Evolutionary conservation across 1,140 invertebrate species (phyloP), one percentile per base, ranked within the genome.

Genomic region (Tetragnatha versicolor): DNA sequence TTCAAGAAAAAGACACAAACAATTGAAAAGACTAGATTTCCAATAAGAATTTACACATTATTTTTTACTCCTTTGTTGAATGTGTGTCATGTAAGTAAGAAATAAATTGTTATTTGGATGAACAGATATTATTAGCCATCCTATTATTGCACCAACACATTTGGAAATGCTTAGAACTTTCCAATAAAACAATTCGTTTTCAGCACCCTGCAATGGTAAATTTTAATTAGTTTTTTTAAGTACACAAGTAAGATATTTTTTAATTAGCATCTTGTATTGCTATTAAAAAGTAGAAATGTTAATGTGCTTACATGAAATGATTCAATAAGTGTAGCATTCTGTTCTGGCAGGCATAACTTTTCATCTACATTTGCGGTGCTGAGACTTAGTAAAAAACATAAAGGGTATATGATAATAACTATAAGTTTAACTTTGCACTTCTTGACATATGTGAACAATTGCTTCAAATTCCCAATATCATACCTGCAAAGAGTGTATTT

Each of bases 341-440:
- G 31, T 17, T 63, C 20, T 14, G 55, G 42, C 35, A 63, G n/a
- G 17, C 55, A 75, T 35, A 75, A 49, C 37, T 49, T 75, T 22
- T 75, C 70, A 75, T 75, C 70, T 7, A 75, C 70, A 63, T 75
- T 75, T 20, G 39, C 70, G 49, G 70, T 75, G 20, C 70, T 75
- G n/a, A 75, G 35, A 27, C 70, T 75, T 39, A 75, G 14, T 14
- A 75, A 12, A 17, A 75, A n/a, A 22, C 55, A 75, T 3, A 75
- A 22, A 20, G 70, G 70, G 49, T 75, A 75, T 49, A 75, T 75
- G 14, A 63, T 25, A 35, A 75, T 27, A 22, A 63, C 37, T 6
- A 58, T 47, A 25, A 60, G 25, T 22, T 33, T 75, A 22, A 63
- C 17, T 31, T 75, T 42, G 7, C 55, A 75, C 49, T 61, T 75